Conservation (phyloP, 2,888 invertebrate genomes). For the Sphinx pinastri region DNA sequence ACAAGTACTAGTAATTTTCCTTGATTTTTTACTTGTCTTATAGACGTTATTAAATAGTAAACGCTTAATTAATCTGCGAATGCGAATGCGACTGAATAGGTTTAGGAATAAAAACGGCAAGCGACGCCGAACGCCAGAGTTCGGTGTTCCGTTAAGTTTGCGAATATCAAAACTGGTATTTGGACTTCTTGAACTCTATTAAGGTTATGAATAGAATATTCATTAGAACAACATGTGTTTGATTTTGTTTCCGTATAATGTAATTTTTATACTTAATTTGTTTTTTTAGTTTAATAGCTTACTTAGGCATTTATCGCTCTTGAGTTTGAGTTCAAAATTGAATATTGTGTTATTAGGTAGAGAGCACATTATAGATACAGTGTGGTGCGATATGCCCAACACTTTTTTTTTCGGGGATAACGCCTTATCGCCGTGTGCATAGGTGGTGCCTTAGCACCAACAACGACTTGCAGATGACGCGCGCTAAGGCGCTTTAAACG, state of each 20-base stretch:
- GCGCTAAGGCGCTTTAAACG: too few relatives aligned
- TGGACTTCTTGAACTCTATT: not conserved
- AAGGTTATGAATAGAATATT: conserved; percentile 1
- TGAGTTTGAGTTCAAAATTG: too few relatives aligned
- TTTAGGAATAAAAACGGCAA: not conserved
- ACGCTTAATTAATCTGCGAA: conserved; percentile 14
- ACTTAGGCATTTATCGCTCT: not conserved
- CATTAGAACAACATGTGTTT: not conserved
- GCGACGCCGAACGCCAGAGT: not conserved
- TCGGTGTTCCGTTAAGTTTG: conserved; percentile 10
- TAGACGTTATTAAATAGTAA: not conserved
- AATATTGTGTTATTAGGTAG: too few relatives aligned
- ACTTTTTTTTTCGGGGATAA: too few relatives aligned
- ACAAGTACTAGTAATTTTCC: conserved; percentile 38
- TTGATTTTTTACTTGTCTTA: conserved; percentile 11
- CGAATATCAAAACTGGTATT: not conserved
- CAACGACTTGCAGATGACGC: too few relatives aligned
- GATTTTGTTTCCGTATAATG: too few relatives aligned
- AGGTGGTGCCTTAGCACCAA: too few relatives aligned
- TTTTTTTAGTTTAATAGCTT: not conserved
- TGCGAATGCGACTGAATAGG: not conserved
- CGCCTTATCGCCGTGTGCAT: too few relatives aligned
- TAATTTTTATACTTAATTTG: too few relatives aligned
- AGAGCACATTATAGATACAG: too few relatives aligned
- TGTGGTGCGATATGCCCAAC: too few relatives aligned